A percentile compares a stretch with the other conserved stretches of the same genome.
Evolutionary conservation across 2,113 vertebrate genomes (phyloP).

Genomic region (Poecilia latipinna): DNA sequence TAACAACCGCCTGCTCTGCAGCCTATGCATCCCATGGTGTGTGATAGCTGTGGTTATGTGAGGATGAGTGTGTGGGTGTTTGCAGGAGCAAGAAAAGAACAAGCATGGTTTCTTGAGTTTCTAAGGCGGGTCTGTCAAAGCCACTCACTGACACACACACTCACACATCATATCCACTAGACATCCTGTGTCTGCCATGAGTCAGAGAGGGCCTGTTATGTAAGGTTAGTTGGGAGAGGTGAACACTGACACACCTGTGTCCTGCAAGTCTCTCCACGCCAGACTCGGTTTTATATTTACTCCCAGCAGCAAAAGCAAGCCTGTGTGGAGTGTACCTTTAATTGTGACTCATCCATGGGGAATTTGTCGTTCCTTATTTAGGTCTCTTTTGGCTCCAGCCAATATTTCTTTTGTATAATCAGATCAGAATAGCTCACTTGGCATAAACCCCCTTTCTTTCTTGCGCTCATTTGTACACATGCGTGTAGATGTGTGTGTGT

Average conservation of each 20-base stretch:
- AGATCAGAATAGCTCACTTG: constrained; percentile 41
- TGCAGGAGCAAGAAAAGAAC: constrained; percentile 24
- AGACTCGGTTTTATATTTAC: constrained; percentile 13
- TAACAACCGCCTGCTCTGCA: constrained; percentile 37
- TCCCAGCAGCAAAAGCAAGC: background rate
- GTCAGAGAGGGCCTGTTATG: constrained; percentile 47
- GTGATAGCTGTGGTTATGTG: constrained; percentile 11
- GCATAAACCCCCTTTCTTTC: constrained; percentile 18
- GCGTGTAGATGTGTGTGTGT: constrained; percentile 13
- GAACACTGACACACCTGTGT: constrained; percentile 52
- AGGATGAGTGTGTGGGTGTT: constrained; percentile 12
- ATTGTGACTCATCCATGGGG: constrained; percentile 24
- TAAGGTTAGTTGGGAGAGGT: constrained; percentile 20
- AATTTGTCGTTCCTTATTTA: constrained; percentile 12
- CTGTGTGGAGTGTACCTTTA: background rate
- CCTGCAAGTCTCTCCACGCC: constrained; percentile 1
- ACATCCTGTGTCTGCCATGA: constrained; percentile 58
- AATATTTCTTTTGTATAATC: constrained; percentile 23
- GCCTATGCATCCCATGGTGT: constrained; percentile 34
- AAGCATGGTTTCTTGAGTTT: constrained; percentile 30
- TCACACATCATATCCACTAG: constrained; percentile 24
- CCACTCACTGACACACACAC: background rate
- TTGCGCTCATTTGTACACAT: constrained; percentile 14
- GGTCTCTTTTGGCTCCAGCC: constrained; percentile 1
- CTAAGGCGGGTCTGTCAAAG: constrained; percentile 30